Evolutionary conservation across 2,888 invertebrate genomes (phyloP).

Genomic region (Stenodema calcarata): DNA sequence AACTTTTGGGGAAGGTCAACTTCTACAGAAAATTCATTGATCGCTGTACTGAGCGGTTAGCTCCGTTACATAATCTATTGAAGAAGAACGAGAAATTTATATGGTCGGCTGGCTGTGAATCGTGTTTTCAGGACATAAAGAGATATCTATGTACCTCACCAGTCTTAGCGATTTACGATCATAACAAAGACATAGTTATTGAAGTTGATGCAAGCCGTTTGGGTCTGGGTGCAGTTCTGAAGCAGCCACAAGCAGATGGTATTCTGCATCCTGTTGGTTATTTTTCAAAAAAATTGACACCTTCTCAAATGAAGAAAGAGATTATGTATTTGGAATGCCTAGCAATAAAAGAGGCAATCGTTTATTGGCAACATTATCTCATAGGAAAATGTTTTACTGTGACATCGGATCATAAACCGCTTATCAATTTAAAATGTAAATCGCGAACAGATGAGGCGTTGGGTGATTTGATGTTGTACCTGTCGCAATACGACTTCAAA

Average conservation of each 20-base stretch:
- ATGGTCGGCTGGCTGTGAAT: no score
- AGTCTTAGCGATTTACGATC: no score
- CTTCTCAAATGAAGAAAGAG: slow-evolving; percentile 45
- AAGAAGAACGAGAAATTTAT: no score
- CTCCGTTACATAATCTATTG: no score
- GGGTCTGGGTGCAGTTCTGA: no score
- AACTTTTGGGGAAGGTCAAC: no score
- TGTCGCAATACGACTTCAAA: slow-evolving; percentile 55
- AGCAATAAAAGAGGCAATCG: slow-evolving; percentile 50
- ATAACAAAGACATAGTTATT: no score
- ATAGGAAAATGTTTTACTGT: slow-evolving; percentile 41
- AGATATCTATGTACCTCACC: no score
- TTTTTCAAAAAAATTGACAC: not conserved
- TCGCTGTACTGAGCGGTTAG: no score
- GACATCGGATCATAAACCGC: slow-evolving; percentile 51
- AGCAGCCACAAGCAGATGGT: slow-evolving; percentile 51
- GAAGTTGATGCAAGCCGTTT: no score
- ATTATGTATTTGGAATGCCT: slow-evolving; percentile 45
- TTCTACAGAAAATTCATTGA: no score
- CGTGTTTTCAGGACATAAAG: no score
- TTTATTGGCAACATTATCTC: slow-evolving; percentile 49
- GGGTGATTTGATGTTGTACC: slow-evolving; percentile 53
- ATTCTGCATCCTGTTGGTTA: slow-evolving; percentile 12
- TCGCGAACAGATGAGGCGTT: slow-evolving; percentile 54
- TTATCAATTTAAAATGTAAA: slow-evolving; percentile 53